Evolutionary conservation across 2,797 vertebrate genomes (phyloP), one percentile per base, ranked within the genome.

Genomic region (Jordanella pulchra): DNA sequence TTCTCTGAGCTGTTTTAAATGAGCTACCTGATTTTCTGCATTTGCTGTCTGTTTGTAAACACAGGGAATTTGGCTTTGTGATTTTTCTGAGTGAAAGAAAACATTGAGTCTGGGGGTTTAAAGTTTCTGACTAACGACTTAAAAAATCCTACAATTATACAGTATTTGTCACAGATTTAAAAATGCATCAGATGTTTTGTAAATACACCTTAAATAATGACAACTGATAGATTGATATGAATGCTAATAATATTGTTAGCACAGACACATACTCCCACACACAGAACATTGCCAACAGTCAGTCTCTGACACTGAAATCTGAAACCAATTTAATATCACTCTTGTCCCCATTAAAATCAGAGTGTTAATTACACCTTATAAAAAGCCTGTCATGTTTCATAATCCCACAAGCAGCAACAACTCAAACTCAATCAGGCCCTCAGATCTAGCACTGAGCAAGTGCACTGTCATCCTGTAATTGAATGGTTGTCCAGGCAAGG

Each of bases 311-410:
- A 75, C 80, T 44, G 75, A 88, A 85, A 91, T 92, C 90, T 90
- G 89, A 94, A 93, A 92, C 89, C 91, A 94, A 94, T 95, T 93
- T 93, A 91, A 92, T 93, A 92, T 91, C 92, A 94, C 93, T 94
- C 94, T 94, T 91, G 92, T 94, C 92, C 91, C 86, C 89, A 93
- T 94, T 94, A 93, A 93, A 89, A 91, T 93, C 90, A 78, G 65
- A 89, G 86, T 76, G 86, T 95, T 95, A 95, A 95, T 95, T 94
- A 94, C 91, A 93, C 89, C 90, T 94, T 93, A 92, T 93, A 92
- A 94, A 95, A 94, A 93, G 91, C 89, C 92, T 91, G 94, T 93
- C 94, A 90, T 93, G 93, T 95, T 93, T 93, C 87, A 91, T 93
- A 90, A 92, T 91, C 89, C 86, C 85, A 88, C 84, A 86, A 82